Conservation (phyloP, 1,140 invertebrate genomes). For the Diachasma alloeum region DNA sequence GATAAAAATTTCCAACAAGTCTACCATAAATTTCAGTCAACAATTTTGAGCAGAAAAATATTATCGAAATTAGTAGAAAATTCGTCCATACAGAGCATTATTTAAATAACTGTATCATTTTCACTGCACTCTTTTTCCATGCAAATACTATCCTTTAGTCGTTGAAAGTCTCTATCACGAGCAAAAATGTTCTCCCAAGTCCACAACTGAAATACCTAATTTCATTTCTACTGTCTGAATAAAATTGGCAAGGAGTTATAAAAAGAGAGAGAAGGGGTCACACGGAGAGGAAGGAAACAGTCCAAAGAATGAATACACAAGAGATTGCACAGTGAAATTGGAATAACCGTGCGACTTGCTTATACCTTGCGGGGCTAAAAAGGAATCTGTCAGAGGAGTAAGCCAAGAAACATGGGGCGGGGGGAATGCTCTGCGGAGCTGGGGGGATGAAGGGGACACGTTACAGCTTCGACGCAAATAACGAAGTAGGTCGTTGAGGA, state of each 20-base stretch:
- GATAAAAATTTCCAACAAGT: too few species aligned
- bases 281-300: not conserved
- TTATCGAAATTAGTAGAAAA: too few species aligned
- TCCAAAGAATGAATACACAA: slow-evolving; percentile 3
- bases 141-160: too few species aligned
- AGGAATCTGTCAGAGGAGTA: slow-evolving; percentile 31
- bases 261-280: slow-evolving; percentile 1
- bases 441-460: not conserved
- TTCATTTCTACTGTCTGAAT: not conserved
- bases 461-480: slow-evolving; percentile 31
- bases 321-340: slow-evolving; percentile 28
- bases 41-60: too few species aligned
- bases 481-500: slow-evolving; percentile 32
- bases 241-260: slow-evolving; percentile 5
- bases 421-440: not conserved
- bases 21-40: too few species aligned
- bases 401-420: not conserved
- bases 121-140: too few species aligned
- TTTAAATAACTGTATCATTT: too few species aligned
- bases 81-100: too few species aligned
- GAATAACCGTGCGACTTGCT: slow-evolving; percentile 28
- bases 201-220: not conserved
- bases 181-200: not conserved
- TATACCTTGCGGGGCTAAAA: slow-evolving; percentile 18
- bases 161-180: too few species aligned